These are phyloP conservation scores for Falco berigora DNA, from an alignment of 2,797 vertebrate genomes.

Conservation along the genomic window DNA sequence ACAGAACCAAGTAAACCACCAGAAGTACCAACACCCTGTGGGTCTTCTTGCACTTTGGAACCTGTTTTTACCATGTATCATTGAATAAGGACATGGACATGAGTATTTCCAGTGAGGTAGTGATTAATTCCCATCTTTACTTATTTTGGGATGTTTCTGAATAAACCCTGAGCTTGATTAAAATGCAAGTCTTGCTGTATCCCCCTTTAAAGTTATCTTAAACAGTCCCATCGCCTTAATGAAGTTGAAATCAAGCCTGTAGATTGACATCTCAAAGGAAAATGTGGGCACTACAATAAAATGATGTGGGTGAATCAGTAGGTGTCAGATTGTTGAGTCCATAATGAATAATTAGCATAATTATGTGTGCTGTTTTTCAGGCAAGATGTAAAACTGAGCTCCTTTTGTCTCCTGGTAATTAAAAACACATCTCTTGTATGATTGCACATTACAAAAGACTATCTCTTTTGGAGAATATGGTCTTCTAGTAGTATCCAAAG, in stretches of 20 bases:
- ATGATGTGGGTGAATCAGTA: slow-evolving; percentile 41
- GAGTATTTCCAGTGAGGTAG: background rate
- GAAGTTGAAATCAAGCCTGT: slow-evolving; percentile 14
- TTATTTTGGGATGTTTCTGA: slow-evolving; percentile 12
- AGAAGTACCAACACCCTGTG: rapidly evolving
- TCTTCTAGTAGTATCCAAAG: background rate
- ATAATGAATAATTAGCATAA: slow-evolving; percentile 48
- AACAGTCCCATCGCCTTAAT: background rate
- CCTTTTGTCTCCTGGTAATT: slow-evolving; percentile 18
- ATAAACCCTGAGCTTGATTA: background rate
- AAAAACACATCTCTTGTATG: background rate
- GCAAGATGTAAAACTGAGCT: slow-evolving; percentile 21
- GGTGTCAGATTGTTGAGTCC: slow-evolving; percentile 46
- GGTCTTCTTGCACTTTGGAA: background rate
- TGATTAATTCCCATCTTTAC: background rate
- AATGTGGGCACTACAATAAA: slow-evolving; percentile 39
- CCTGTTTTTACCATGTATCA: background rate
- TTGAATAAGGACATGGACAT: background rate
- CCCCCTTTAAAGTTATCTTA: background rate
- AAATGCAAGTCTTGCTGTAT: background rate
- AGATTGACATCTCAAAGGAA: slow-evolving; percentile 43
- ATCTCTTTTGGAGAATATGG: background rate
- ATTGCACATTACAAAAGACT: background rate
- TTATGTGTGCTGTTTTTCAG: slow-evolving; percentile 16
- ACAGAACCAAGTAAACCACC: background rate